These are phyloP conservation scores for Ianthella basta DNA, from an alignment of 37 sponge, comb jelly and placozoan genomes.

Conservation along the genomic window DNA sequence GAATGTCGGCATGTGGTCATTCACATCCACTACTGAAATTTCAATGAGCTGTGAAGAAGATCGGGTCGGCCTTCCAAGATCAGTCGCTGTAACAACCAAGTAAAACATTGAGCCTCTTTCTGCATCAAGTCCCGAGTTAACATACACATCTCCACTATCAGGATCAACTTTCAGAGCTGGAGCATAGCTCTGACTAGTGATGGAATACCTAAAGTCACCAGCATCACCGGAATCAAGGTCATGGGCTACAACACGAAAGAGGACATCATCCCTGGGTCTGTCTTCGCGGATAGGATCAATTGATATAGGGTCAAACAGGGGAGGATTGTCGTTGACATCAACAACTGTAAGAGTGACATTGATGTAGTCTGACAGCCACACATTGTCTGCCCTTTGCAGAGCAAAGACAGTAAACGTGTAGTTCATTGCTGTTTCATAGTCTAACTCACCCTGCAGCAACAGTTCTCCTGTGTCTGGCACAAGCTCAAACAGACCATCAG, in stretches of 20 bases:
- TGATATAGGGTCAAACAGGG: constrained; percentile 48
- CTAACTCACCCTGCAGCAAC: constrained; percentile 9
- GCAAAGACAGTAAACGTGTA: constrained; percentile 60
- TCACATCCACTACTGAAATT: constrained; percentile 48
- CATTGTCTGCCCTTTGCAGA: constrained; percentile 39
- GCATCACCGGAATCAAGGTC: constrained; percentile 72
- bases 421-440: constrained; percentile 53
- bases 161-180: constrained; percentile 33
- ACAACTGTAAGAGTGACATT: constrained; percentile 54
- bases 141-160: constrained; percentile 25
- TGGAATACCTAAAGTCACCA: constrained; percentile 45
- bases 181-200: constrained; percentile 33
- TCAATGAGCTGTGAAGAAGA: not conserved
- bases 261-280: constrained; percentile 4
- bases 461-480: constrained; percentile 66
- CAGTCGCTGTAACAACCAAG: constrained; percentile 41
- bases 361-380: constrained; percentile 14
- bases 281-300: constrained; percentile 44
- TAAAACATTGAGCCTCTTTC: constrained; percentile 1
- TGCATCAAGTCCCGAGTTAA: constrained; percentile 11
- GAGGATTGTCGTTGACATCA: constrained; percentile 79
- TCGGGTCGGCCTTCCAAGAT: not conserved
- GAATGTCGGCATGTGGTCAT: constrained; percentile 53
- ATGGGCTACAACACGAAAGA: constrained; percentile 50
- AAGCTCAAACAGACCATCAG: constrained; percentile 43